Evolutionary conservation across 2,888 invertebrate genomes (phyloP).

Genomic region (Agonum fuliginosum): DNA sequence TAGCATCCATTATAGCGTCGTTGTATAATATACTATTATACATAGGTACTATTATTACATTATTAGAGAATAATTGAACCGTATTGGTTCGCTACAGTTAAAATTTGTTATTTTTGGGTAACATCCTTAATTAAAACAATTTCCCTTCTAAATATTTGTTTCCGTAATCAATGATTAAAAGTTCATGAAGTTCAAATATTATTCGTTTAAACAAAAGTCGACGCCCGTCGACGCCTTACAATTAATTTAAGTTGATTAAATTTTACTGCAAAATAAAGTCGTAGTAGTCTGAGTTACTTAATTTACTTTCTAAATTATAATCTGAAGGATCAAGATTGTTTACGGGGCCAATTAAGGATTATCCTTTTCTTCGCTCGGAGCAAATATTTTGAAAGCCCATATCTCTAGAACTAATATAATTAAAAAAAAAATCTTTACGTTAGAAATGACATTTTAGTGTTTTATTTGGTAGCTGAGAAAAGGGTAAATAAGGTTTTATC

Average conservation of each 20-base stretch:
- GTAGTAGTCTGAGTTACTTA: background rate
- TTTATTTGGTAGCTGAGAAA: too few relatives aligned
- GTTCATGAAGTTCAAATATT: constrained; percentile 2
- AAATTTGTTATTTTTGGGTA: too few relatives aligned
- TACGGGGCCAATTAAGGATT: constrained; percentile 28
- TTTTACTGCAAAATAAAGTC: background rate
- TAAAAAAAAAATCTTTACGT: too few relatives aligned
- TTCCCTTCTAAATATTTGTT: background rate
- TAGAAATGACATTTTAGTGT: too few relatives aligned
- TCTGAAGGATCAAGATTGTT: constrained; percentile 2
- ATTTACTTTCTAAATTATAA: constrained; percentile 36
- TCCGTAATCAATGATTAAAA: background rate
- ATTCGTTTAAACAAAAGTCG: constrained; percentile 7
- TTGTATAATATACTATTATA: too few relatives aligned
- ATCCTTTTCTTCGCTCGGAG: constrained; percentile 10
- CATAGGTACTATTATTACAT: too few relatives aligned
- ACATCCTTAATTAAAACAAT: background rate
- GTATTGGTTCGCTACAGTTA: too few relatives aligned
- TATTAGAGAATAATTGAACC: too few relatives aligned
- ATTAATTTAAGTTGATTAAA: constrained; percentile 27
- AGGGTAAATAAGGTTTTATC: too few relatives aligned
- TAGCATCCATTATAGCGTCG: too few relatives aligned
- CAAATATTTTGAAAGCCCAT: background rate
- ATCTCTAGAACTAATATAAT: too few relatives aligned
- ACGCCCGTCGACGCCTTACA: background rate